Base-by-base conservation (phyloP, 2,888 invertebrate genomes). In the Hyalella azteca region DNA sequence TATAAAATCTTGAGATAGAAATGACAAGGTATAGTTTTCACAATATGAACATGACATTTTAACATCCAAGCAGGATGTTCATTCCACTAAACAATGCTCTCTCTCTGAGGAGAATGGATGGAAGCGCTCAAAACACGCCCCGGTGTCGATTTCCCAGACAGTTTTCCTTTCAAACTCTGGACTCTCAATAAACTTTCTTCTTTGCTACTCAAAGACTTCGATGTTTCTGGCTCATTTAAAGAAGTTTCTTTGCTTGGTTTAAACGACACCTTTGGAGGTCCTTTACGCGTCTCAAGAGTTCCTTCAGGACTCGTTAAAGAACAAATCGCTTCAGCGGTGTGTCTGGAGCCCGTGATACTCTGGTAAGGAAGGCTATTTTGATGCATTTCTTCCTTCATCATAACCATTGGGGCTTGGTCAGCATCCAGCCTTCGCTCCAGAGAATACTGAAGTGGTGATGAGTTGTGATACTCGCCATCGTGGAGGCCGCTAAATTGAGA, bases 181-280 rank as follows among this genome's bases (percentile, higher is more conserved):
- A 66, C 66, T 66, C 66, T 66, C 36, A 66, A 22, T 36, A 66
- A 66, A 36, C 66, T 66, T 66, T 66, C 66, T 29, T 66, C 66
- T 36, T 66, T 66, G 29, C 19, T 66, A 36, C 1, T 36, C 36
- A 66, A 9, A 15, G 36, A 29, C 36, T 66, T 66, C 13, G 19
- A 66, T 29, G 66, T 7, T 66, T 66, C 66, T 15, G 36, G 0
- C n/a, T 7, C 66, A 66, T 1, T 66, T n/a, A 66, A 19, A 32
- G 66, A 5, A 15, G 32, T 29, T 22, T 66, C 66, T 36, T 36
- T 32, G 2, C 39, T 66, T 66, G 66, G 22, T 66, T 66, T 66
- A 32, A 66, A 66, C 39, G 66, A 36, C 45, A 9, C 45, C 45
- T 9, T 45, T 36, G 39, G 15, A 36, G 36, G 39, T 36, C 39